Evolutionary conservation across 2,797 vertebrate species (phyloP).

Genomic region (Melanotaenia boesemani): DNA sequence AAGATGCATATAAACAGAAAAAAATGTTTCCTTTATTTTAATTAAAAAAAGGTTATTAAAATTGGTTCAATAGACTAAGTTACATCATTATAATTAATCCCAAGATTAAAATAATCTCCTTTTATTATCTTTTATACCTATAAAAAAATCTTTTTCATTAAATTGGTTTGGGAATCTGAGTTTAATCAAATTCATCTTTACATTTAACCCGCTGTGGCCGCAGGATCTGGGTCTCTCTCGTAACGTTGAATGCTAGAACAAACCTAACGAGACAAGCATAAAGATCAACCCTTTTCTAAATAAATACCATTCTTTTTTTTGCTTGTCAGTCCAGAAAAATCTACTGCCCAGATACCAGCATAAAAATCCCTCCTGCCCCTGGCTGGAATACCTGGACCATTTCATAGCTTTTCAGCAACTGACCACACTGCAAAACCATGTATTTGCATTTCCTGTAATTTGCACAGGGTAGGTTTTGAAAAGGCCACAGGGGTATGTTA

Average conservation of each 20-base stretch:
- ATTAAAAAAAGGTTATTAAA: too few relatives aligned
- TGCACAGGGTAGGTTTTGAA: conserved; percentile 46
- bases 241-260: conserved; percentile 25
- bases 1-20: too few relatives aligned
- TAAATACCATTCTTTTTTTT: too few relatives aligned
- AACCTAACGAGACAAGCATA: not conserved
- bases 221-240: conserved; percentile 28
- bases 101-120: too few relatives aligned
- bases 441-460: conserved; percentile 64
- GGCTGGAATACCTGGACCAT: conserved; percentile 31
- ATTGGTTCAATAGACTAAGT: too few relatives aligned
- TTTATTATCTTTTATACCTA: too few relatives aligned
- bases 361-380: conserved; percentile 33
- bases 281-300: conserved; percentile 18
- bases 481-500: conserved; percentile 36
- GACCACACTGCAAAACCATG: conserved; percentile 43
- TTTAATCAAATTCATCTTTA: too few relatives aligned
- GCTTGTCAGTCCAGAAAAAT: conserved; percentile 29
- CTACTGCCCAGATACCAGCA: conserved; percentile 30
- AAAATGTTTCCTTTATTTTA: too few relatives aligned
- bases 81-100: too few relatives aligned
- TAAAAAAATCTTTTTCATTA: too few relatives aligned
- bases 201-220: not conserved
- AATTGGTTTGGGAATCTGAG: too few relatives aligned
- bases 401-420: conserved; percentile 43